phyloP scores from a whole-genome alignment of 2,113 vertebrate species.

The Lamprotornis superbus region DNA sequence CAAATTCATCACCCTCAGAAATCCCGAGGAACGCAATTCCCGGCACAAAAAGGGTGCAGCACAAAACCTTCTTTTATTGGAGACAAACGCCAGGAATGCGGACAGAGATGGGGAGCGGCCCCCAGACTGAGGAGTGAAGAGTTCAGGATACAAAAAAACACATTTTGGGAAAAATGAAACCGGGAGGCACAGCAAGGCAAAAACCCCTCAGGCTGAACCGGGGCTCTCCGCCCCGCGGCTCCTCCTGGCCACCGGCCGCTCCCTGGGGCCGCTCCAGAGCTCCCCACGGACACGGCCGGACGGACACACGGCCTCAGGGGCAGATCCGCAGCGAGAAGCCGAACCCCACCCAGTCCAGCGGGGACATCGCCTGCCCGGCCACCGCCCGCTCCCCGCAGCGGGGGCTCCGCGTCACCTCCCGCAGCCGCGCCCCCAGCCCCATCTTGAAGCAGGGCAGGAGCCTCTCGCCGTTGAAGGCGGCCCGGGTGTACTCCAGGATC shows the following conservation, averaged over 20 bases:
- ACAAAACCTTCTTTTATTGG: background rate
- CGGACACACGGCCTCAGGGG: background rate
- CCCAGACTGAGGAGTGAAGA: background rate
- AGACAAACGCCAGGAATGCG: background rate
- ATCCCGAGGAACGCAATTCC: background rate
- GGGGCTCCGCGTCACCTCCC: background rate
- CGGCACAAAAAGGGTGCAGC: background rate
- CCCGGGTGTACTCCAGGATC: slow-evolving; percentile 78
- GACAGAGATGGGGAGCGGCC: background rate
- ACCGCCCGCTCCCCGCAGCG: background rate
- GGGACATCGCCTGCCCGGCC: background rate
- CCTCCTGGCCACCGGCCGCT: no score
- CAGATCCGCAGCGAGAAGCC: background rate
- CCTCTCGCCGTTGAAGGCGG: slow-evolving; percentile 72
- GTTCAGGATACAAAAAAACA: no score
- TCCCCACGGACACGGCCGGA: background rate
- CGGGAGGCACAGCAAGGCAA: no score
- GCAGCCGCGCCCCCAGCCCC: slow-evolving; percentile 44
- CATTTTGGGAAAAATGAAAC: no score
- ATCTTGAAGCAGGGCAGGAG: slow-evolving; percentile 74
- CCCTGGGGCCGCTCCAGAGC: no score
- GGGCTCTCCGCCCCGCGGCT: no score
- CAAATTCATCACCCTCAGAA: background rate
- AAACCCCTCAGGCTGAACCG: no score
- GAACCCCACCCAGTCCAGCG: background rate